phyloP scores from a whole-genome alignment of 2,113 vertebrate genomes.

The Pungitius pungitius region DNA sequence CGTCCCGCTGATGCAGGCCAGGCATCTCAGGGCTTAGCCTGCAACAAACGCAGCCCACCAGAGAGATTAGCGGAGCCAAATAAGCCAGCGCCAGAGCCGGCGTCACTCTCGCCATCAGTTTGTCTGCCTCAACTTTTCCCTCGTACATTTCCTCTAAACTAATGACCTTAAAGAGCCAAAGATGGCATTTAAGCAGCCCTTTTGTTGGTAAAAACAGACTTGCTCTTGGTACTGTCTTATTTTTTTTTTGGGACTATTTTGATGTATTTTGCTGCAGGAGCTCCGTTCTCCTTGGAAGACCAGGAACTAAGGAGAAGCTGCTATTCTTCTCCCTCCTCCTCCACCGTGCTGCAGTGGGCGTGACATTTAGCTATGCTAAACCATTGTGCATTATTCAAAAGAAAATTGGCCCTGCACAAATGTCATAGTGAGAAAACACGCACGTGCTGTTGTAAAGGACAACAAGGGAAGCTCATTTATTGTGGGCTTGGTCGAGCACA shows the following conservation, averaged over 20 bases:
- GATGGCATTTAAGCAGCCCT: slow-evolving; percentile 76
- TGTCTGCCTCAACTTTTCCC: slow-evolving; percentile 66
- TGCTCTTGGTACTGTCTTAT: slow-evolving; percentile 52
- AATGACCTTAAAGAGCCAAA: slow-evolving; percentile 65
- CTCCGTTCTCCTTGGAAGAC: slow-evolving; percentile 40
- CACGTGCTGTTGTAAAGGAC: slow-evolving; percentile 57
- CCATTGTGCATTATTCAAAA: slow-evolving; percentile 73
- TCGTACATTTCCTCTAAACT: slow-evolving; percentile 66
- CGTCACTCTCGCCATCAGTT: slow-evolving; percentile 52
- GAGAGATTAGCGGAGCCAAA: slow-evolving; percentile 70
- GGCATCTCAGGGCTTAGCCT: slow-evolving; percentile 63
- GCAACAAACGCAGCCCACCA: slow-evolving; percentile 68
- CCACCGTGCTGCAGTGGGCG: slow-evolving; percentile 59
- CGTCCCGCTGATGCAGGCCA: slow-evolving; percentile 50
- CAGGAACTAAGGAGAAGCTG: slow-evolving; percentile 29
- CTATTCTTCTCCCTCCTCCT: slow-evolving; percentile 36
- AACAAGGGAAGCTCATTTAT: slow-evolving; percentile 46
- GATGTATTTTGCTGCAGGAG: slow-evolving; percentile 43
- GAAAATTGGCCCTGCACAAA: slow-evolving; percentile 74
- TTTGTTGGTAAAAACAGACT: too few relatives aligned
- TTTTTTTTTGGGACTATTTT: slow-evolving; percentile 44
- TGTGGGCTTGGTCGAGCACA: slow-evolving; percentile 9
- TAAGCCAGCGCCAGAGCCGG: slow-evolving; percentile 49
- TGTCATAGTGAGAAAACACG: slow-evolving; percentile 73
- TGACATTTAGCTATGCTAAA: slow-evolving; percentile 82